Conservation (phyloP, 2,888 invertebrate species). For the Thera britannica region DNA sequence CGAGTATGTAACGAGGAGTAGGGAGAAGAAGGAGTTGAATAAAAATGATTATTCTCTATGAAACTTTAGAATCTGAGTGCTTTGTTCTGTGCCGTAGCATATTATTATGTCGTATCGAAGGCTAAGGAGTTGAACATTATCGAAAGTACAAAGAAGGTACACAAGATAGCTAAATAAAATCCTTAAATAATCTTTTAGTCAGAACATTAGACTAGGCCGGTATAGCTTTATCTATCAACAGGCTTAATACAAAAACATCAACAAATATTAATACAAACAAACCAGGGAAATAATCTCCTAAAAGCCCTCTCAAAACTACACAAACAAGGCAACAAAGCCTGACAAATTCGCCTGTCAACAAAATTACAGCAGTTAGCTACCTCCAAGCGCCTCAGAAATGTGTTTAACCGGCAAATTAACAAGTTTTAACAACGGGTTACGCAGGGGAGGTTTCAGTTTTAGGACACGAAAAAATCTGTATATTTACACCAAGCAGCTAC, state of each 20-base stretch:
- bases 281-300: conserved; percentile 19
- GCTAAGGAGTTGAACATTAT: neutral
- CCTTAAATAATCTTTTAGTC: neutral
- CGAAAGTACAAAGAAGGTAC: neutral
- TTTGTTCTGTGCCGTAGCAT: neutral
- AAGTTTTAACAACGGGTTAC: conserved; percentile 17
- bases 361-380: conserved; percentile 32
- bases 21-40: no score
- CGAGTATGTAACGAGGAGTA: no score
- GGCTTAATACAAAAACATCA: conserved; percentile 14
- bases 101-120: no score
- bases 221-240: conserved; percentile 18
- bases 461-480: neutral
- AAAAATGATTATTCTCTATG: no score
- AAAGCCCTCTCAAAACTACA: conserved; percentile 29
- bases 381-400: conserved; percentile 25
- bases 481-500: neutral
- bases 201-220: conserved; percentile 2
- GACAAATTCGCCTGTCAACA: conserved; percentile 35
- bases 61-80: no score
- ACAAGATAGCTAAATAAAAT: neutral
- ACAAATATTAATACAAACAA: conserved; percentile 22
- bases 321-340: conserved; percentile 31
- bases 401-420: conserved; percentile 24
- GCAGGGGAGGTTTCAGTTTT: conserved; percentile 5